Base-by-base conservation (phyloP, 2,797 vertebrate species). In the Galaxias olidus region DNA sequence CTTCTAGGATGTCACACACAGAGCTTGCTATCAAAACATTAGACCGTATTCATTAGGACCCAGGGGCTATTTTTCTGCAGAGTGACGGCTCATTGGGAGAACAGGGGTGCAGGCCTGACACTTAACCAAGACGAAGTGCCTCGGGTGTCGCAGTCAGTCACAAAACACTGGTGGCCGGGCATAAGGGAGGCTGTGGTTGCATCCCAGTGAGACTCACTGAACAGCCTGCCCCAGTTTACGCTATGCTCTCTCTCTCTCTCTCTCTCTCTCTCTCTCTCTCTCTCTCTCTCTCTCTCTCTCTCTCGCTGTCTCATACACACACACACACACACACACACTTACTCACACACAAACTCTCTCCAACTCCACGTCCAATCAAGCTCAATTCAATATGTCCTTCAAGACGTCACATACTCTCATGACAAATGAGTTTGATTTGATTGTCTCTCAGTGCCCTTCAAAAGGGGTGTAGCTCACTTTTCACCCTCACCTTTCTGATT, bases 21-120 rank as follows among this genome's bases (percentile, higher is more conserved):
- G 30, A 30, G 30, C 30, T 41, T 54, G 19, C 30, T 44, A 62
- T 61, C 65, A 52, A 61, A 73, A 53, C 20, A 48, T 59, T 46
- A 69, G 65, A 42, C 18, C 46, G n/a, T 65, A 55, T 61, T 69
- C 51, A 65, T 73, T 65, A 69, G 40, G 30, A 43, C 56, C 50
- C 9, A 19, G 64, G 55, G 56, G 47, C 20, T 9, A 50, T 74
- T 69, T 61, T 20, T 10, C 42, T 12, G 19, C 47, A 45, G 62
- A 65, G 19, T 62, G 63, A 63, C 59, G 50, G 60, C 53, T 65
- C 48, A 65, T 74, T 69, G 18, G 44, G 66, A 30, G 57, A 41
- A 40, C 30, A 50, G 10, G 46, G 17, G 10, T 30, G 40, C 41
- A 10, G 19, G 53, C 14, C 14, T 65, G 66, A 61, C 52, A 65